A percentile compares a stretch with the other conserved stretches of the same genome.
Conservation (phyloP, 92 coral and sea anemone genomes). For the Parazoanthus darwini region DNA sequence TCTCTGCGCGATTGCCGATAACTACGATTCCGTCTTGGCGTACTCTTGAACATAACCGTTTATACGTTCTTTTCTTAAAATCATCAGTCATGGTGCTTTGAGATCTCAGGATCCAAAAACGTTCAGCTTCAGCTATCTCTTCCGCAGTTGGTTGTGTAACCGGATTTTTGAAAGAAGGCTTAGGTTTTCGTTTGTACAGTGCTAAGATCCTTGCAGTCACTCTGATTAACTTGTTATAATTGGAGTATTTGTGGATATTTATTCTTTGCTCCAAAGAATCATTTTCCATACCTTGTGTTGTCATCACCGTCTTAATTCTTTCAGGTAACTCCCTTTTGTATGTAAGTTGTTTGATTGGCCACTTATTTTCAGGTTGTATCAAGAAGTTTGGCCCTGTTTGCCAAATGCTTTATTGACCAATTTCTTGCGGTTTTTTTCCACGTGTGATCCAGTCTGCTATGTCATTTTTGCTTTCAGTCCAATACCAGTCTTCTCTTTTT, state of each 20-base stretch:
- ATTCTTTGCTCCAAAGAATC: constrained; percentile 36
- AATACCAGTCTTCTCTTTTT: no score
- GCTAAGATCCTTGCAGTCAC: constrained; percentile 54
- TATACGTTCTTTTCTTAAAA: constrained; percentile 36
- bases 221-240: constrained; percentile 32
- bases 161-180: constrained; percentile 16
- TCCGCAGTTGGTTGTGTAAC: neutral
- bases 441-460: no score
- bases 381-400: constrained; percentile 42
- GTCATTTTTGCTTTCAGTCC: no score
- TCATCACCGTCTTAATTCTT: constrained; percentile 30
- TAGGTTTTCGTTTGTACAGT: constrained; percentile 26
- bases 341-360: constrained; percentile 35
- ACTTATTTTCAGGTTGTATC: constrained; percentile 35
- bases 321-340: constrained; percentile 22
- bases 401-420: constrained; percentile 6
- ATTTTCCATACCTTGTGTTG: constrained; percentile 15
- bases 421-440: no score
- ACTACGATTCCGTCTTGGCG: constrained; percentile 33
- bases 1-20: constrained; percentile 48
- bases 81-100: constrained; percentile 15
- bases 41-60: constrained; percentile 45
- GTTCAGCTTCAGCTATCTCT: constrained; percentile 25
- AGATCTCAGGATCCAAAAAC: constrained; percentile 18
- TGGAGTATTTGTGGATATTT: constrained; percentile 39